A percentile compares a stretch with the other conserved stretches of the same genome.
Conservation (phyloP, 2,113 vertebrate species). For the Phylloscopus whistleri region DNA sequence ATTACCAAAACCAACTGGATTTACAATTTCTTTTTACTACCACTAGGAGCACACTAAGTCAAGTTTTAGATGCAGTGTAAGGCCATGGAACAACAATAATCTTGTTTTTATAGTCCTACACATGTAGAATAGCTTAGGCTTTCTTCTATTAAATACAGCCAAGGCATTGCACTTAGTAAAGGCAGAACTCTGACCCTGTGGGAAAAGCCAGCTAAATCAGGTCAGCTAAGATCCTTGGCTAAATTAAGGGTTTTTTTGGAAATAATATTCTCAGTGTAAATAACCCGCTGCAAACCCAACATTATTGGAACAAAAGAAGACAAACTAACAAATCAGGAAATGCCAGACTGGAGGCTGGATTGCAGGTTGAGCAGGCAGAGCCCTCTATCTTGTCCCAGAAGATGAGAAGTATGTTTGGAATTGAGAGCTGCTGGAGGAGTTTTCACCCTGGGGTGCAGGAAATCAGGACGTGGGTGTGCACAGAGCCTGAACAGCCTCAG, state of each 20-base stretch:
- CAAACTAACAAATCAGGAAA: background rate
- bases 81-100: slow-evolving; percentile 19
- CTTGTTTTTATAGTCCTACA: slow-evolving; percentile 28
- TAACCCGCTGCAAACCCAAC: background rate
- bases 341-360: background rate
- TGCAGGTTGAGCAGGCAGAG: background rate
- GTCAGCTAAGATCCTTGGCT: background rate
- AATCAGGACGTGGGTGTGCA: rapidly evolving
- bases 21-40: slow-evolving; percentile 59
- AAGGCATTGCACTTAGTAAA: background rate
- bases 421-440: background rate
- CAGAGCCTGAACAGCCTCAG: background rate
- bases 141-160: background rate
- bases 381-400: background rate
- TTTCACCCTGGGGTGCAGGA: background rate
- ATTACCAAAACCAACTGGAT: slow-evolving; percentile 29
- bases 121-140: background rate
- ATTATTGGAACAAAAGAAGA: background rate
- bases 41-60: slow-evolving; percentile 45
- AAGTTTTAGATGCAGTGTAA: slow-evolving; percentile 3
- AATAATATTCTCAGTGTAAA: background rate
- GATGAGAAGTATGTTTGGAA: background rate
- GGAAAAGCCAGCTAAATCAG: background rate
- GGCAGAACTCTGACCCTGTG: background rate
- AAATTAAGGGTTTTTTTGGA: background rate